These are phyloP conservation scores for Crenuchus spilurus DNA, from an alignment of 2,797 vertebrate species.

Conservation along the genomic window DNA sequence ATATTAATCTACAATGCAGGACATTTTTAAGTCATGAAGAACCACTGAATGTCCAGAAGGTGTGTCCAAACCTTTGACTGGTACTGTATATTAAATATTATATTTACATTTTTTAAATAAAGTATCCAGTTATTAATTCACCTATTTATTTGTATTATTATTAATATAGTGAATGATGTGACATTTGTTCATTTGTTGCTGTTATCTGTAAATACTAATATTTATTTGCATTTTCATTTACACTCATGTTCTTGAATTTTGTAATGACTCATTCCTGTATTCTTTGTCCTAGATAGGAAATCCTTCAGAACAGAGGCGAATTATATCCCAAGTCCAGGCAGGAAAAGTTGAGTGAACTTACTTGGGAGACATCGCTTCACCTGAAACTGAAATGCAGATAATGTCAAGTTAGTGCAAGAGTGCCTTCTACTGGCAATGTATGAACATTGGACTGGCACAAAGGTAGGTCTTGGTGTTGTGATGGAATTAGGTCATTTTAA, in stretches of 20 bases:
- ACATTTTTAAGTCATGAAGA: no score
- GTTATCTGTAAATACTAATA: no score
- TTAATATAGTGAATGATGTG: no score
- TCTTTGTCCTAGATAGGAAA: not conserved
- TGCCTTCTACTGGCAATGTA: conserved; percentile 67
- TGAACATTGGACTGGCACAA: not conserved
- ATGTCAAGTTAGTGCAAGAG: conserved; percentile 57
- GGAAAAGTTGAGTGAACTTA: not conserved
- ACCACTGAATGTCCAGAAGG: no score
- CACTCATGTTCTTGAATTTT: not conserved
- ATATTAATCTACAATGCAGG: no score
- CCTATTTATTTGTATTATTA: no score
- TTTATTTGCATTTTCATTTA: not conserved
- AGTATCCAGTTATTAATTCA: no score
- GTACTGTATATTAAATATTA: no score
- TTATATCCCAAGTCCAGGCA: not conserved
- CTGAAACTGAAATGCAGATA: conserved; percentile 22
- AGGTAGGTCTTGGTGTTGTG: not conserved
- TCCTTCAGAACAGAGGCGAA: not conserved
- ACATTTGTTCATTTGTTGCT: no score
- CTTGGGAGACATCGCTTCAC: not conserved
- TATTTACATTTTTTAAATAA: no score
- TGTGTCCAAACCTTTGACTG: no score
- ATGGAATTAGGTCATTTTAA: not conserved
- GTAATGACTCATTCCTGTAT: not conserved